These are phyloP conservation scores for Drosophila seguyi DNA, from an alignment of 1,140 invertebrate species.

Conservation along the genomic window DNA sequence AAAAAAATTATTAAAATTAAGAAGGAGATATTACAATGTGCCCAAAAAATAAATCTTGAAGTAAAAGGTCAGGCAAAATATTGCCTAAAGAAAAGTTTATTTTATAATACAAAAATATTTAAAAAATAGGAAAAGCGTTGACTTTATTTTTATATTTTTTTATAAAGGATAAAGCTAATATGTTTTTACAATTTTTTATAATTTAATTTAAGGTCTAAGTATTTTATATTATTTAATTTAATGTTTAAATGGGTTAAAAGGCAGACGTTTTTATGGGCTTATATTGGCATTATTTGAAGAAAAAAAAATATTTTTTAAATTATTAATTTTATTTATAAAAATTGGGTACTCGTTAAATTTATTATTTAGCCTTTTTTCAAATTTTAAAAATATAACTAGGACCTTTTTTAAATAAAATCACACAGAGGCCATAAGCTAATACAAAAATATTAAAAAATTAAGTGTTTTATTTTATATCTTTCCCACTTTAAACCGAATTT, in stretches of 20 bases:
- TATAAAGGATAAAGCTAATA: no score
- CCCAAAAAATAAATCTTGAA: no score
- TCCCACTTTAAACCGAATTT: neutral
- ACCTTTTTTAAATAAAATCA: neutral
- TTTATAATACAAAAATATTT: neutral
- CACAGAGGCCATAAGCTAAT: rapidly evolving
- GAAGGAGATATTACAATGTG: neutral
- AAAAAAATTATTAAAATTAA: neutral
- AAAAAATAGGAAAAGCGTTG: no score
- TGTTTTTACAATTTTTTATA: neutral
- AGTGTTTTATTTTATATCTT: neutral
- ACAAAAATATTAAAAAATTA: neutral
- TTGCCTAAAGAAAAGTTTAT: neutral
- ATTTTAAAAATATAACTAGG: no score
- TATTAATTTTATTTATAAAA: no score
- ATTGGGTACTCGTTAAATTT: no score
- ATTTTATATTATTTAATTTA: no score
- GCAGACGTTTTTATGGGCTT: no score
- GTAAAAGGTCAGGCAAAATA: neutral
- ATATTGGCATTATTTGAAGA: no score
- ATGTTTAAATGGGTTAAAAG: no score
- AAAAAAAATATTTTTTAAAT: no score
- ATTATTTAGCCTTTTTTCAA: no score
- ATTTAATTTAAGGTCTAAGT: neutral
- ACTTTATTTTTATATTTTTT: neutral